phyloP scores from a whole-genome alignment of 2,113 vertebrate genomes.

The Cebus imitator region DNA sequence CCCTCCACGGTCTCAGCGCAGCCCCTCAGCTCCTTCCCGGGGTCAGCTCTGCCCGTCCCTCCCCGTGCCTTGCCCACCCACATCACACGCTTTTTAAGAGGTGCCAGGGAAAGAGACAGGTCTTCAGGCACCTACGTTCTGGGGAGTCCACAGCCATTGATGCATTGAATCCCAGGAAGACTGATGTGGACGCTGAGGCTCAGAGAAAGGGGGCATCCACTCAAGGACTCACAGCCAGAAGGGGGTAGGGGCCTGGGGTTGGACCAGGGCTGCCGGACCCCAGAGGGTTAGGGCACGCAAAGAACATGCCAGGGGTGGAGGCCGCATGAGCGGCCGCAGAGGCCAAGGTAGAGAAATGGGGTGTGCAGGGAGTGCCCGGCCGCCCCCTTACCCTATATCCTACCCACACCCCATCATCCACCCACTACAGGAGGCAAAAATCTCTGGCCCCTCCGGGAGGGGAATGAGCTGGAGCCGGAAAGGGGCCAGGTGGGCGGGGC shows the following conservation, averaged over 20 bases:
- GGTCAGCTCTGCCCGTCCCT: neutral
- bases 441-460: neutral
- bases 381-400: neutral
- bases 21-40: neutral
- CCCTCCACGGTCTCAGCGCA: neutral
- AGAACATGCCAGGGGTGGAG: neutral
- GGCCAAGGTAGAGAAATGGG: neutral
- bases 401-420: fast-evolving
- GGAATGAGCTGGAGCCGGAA: neutral
- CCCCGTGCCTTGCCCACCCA: fast-evolving
- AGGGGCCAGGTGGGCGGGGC: neutral
- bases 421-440: neutral
- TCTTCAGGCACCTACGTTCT: neutral
- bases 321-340: neutral
- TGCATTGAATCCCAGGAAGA: neutral
- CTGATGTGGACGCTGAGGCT: neutral
- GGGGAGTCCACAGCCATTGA: neutral
- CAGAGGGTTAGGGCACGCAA: neutral
- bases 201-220: neutral
- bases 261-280: neutral
- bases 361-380: fast-evolving
- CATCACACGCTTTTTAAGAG: no score
- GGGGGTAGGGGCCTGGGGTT: neutral
- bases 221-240: neutral
- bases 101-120: neutral